Evolutionary conservation across 1,140 invertebrate species (phyloP).

Genomic region (Drosophila hydei): DNA sequence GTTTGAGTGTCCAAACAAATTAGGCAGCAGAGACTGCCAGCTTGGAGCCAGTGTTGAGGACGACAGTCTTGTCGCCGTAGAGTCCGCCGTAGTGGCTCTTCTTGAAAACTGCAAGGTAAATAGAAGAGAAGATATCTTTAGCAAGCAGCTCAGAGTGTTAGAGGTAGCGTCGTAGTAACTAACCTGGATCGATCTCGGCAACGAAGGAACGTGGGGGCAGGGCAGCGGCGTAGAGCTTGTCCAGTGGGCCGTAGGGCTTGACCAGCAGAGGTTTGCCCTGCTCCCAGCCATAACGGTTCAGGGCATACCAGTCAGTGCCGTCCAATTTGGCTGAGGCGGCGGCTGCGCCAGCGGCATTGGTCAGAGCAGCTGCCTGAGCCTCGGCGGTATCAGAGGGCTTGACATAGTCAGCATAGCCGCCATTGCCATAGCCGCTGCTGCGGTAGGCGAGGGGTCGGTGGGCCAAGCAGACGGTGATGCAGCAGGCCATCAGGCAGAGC

Average conservation of each 20-base stretch:
- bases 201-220: conserved; percentile 78
- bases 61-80: conserved; percentile 49
- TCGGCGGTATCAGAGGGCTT: conserved; percentile 60
- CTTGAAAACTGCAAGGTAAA: conserved; percentile 56
- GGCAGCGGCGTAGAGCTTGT: conserved; percentile 67
- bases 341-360: conserved; percentile 72
- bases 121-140: conserved; percentile 4
- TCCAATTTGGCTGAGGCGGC: conserved; percentile 74
- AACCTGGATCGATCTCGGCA: conserved; percentile 76
- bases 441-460: conserved; percentile 23
- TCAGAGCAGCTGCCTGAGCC: conserved; percentile 72
- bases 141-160: neutral
- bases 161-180: conserved; percentile 13
- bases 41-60: conserved; percentile 58
- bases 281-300: conserved; percentile 75
- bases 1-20: conserved; percentile 18
- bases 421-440: conserved; percentile 26
- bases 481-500: conserved; percentile 69
- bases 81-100: conserved; percentile 62
- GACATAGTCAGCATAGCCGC: conserved; percentile 44
- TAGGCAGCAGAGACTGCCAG: conserved; percentile 59
- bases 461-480: conserved; percentile 51
- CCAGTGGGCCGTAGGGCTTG: conserved; percentile 64
- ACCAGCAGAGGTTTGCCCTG: conserved; percentile 68
- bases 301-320: conserved; percentile 53